Evolutionary conservation across 2,113 vertebrate species (phyloP).

Genomic region (Haliaeetus leucogaster): DNA sequence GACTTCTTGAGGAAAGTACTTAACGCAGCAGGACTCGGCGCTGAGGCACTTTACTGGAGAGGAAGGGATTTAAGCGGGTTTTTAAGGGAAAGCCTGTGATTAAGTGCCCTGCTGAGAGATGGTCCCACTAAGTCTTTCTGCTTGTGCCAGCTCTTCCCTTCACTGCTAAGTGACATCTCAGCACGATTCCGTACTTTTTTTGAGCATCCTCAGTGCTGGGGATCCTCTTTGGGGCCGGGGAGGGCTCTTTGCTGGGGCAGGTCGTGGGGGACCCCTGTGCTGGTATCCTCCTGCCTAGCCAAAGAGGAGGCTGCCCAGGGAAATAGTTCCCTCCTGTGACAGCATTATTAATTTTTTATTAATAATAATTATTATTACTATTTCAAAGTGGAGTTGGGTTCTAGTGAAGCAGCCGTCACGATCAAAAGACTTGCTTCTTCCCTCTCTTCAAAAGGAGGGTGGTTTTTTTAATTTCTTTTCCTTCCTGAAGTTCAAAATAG

Average conservation of each 20-base stretch:
- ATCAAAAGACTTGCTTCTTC: background rate
- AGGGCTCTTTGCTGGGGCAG: background rate
- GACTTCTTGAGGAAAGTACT: background rate
- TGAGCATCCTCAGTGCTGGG: background rate
- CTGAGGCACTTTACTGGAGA: background rate
- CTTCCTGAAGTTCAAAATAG: background rate
- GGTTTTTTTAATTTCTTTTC: background rate
- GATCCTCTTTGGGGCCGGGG: background rate
- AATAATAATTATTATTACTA: background rate
- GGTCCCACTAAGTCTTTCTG: background rate
- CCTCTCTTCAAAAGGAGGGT: background rate
- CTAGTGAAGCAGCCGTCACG: fast-evolving
- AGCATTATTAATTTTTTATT: background rate
- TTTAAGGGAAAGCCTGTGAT: background rate
- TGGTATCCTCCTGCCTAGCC: background rate
- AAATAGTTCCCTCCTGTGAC: background rate
- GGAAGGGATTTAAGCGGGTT: background rate
- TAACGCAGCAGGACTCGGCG: fast-evolving
- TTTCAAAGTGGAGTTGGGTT: background rate
- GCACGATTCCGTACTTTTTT: background rate
- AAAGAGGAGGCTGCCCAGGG: background rate
- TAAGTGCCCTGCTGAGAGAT: background rate
- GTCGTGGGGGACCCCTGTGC: background rate
- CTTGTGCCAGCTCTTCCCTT: background rate
- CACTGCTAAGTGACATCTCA: background rate